phyloP scores from a whole-genome alignment of 2,113 vertebrate species.

The Trinectes maculatus region DNA sequence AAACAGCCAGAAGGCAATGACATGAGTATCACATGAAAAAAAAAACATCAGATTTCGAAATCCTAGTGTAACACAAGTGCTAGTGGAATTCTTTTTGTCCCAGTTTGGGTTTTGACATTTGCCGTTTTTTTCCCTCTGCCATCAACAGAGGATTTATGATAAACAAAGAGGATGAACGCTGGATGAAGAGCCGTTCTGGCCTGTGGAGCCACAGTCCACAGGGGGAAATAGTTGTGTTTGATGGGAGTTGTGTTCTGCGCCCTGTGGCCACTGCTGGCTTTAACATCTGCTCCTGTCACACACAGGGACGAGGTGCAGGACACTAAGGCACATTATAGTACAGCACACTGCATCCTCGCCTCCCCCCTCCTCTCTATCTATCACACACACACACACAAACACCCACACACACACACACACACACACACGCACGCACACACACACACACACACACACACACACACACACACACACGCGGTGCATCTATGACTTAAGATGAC shows the following conservation, averaged over 20 bases:
- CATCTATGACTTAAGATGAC: neutral
- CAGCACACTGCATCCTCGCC: neutral
- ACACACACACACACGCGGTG: neutral
- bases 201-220: conserved; percentile 44
- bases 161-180: conserved; percentile 47
- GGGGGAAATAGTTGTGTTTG: conserved; percentile 52
- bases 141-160: conserved; percentile 56
- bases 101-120: conserved; percentile 50
- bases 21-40: neutral
- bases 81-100: conserved; percentile 52
- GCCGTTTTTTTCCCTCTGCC: conserved; percentile 15
- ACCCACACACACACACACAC: conserved; percentile 4
- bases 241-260: conserved; percentile 51
- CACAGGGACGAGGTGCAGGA: conserved; percentile 34
- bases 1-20: conserved; percentile 21
- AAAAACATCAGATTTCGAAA: conserved; percentile 6
- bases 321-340: conserved; percentile 15
- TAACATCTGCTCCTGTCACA: conserved; percentile 72
- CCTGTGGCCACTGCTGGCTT: conserved; percentile 37
- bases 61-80: conserved; percentile 1
- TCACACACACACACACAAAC: neutral
- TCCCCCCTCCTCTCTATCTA: too few species aligned
- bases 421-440: neutral
- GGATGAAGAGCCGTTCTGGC: conserved; percentile 51
- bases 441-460: conserved; percentile 3